Base-by-base conservation (phyloP, 2,113 vertebrate species). In the Lepisosteus osseus region DNA sequence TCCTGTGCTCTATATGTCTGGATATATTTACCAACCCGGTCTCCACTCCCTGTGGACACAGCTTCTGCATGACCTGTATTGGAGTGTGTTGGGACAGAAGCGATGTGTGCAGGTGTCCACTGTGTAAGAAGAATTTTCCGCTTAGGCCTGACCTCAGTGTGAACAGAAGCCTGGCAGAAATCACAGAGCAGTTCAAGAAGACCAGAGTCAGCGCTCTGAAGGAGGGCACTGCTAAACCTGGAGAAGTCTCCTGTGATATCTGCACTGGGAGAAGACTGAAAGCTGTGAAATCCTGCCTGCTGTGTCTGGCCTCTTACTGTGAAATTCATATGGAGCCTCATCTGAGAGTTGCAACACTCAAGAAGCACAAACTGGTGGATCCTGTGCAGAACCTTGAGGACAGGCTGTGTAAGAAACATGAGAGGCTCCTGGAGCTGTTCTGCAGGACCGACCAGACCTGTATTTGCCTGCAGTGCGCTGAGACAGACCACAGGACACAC, bases 231-330 rank as follows among this genome's bases (percentile, higher is more conserved):
- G 71, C 1, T 1, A 13, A 51, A 11, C 59, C 59, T 29, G 45
- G 61, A 11, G 44, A 64, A 2, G 70, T 71, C 6, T 14, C 63
- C 54, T 72, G 71, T 8, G 71, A 72, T 40, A 47, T 65, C 63
- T 72, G 71, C 43, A 66, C 44, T 44, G 71, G 44, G 7, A 72
- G 47, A 7, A 72, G 57, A 41, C 29, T 67, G 55, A 47, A 29
- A 12, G 70, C 70, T 14, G 45, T 51, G n/a, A 64, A 69, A 65
- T 69, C 73, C 9, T 74, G 73, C 13, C 17, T 69, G 67, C 44
- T 44, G 7, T 74, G 73, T 4, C 45, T 74, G 73, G 67, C 67
- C 17, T 74, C 73, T 3, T 74, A 69, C 61, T 74, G 73, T 15
- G 73, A 70, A 29, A 62, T 2, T n/a, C 72, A 74, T 55, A 14